Conservation (phyloP, 1,140 invertebrate species). For the Thalassaphorura encarpata region DNA sequence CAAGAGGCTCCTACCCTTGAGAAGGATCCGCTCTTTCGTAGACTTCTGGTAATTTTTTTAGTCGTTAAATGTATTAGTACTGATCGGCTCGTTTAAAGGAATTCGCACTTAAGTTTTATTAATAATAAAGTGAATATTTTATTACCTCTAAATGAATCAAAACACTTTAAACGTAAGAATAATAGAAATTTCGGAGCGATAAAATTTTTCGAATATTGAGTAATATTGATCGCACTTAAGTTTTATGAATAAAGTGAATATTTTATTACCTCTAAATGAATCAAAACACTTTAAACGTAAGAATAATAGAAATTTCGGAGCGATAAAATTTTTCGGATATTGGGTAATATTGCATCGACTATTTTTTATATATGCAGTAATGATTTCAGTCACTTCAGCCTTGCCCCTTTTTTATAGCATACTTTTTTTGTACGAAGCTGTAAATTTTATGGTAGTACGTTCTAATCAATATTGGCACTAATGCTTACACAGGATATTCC, state of each 20-base stretch:
- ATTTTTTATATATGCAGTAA: too few relatives aligned
- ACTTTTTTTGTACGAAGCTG: too few relatives aligned
- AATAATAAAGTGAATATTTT: too few relatives aligned
- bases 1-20: conserved; percentile 49
- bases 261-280: too few relatives aligned
- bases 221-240: not conserved
- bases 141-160: too few relatives aligned
- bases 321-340: not conserved
- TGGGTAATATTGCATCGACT: not conserved
- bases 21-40: conserved; percentile 67
- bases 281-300: too few relatives aligned
- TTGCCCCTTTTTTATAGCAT: too few relatives aligned
- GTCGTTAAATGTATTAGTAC: conserved; percentile 18
- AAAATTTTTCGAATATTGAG: not conserved
- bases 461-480: conserved; percentile 2
- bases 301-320: too few relatives aligned
- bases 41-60: conserved; percentile 61
- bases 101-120: conserved; percentile 3
- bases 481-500: conserved; percentile 5
- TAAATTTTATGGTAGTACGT: conserved; percentile 6
- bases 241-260: not conserved
- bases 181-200: not conserved
- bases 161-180: too few relatives aligned
- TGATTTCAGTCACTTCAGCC: too few relatives aligned
- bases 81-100: too few relatives aligned